Base-by-base conservation (phyloP, 2,113 vertebrate species). In the Anoplopoma fimbria region DNA sequence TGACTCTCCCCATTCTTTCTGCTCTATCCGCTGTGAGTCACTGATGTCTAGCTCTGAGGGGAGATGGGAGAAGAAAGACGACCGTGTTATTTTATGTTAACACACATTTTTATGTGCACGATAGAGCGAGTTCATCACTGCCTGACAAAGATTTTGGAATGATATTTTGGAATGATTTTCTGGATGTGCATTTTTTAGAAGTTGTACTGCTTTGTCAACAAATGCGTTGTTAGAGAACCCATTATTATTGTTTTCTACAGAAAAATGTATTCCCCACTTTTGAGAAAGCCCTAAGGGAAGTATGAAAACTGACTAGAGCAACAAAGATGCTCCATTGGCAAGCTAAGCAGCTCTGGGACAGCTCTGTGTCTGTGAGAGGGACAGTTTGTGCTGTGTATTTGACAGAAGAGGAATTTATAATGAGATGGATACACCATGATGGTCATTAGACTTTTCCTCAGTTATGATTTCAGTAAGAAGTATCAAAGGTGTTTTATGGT, bases 281-380 rank as follows among this genome's bases (percentile, higher is more conserved):
- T 5, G 73, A 82, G 75, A 47, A 53, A 68, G 36, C 79, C 83
- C 36, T 65, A 75, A 64, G 31, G 69, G 74, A 79, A 33, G 38
- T 65, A 83, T 70, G 53, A 79, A 75, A 77, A 75, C 58, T 1
- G 53, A 38, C 58, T 85, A 80, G 89, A 89, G 91, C 78, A 55
- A 34, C 77, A 89, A 79, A 88, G 61, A 90, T 89, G 83, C 85
- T 87, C 81, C 12, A 45, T 83, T 85, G 88, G 88, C 87, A 77
- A 74, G 76, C 87, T 76, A 47, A 45, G 65, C 67, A 53, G 82
- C 71, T 69, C 85, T 83, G 86, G 86, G 84, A 87, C 78, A 65
- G 77, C 82, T 85, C 61, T 55, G 70, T 79, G 47, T 85, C 29
- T 62, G 51, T 72, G 42, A 13, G 33, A 19, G 23, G 25, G 25